Evolutionary conservation across 1,140 invertebrate genomes (phyloP).

Genomic region (Oreohelix idahoensis): DNA sequence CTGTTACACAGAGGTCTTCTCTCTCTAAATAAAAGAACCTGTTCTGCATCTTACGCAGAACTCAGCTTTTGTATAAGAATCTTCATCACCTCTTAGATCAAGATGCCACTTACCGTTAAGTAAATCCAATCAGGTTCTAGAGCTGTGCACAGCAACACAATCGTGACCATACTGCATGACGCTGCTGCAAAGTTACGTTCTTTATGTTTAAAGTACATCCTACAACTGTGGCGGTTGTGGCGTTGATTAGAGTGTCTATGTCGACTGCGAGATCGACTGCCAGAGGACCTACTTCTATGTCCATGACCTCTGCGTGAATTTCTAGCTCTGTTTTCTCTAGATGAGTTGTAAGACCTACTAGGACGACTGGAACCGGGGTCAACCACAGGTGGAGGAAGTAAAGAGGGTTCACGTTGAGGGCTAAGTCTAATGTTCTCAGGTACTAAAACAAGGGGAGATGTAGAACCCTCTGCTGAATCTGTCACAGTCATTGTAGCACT

Average conservation of each 20-base stretch:
- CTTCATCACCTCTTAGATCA: too few relatives aligned
- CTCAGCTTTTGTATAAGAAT: too few relatives aligned
- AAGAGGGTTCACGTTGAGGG: not conserved
- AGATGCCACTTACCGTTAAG: slow-evolving; percentile 19
- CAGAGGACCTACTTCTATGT: slow-evolving; percentile 50
- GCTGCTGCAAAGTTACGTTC: slow-evolving; percentile 68
- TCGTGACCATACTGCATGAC: slow-evolving; percentile 65
- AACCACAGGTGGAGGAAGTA: slow-evolving; percentile 14
- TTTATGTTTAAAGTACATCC: slow-evolving; percentile 56
- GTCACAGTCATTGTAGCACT: not conserved
- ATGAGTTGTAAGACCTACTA: not conserved
- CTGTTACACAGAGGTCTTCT: too few relatives aligned
- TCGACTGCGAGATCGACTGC: slow-evolving; percentile 51
- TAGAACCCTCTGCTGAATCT: not conserved
- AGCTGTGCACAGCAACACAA: slow-evolving; percentile 67
- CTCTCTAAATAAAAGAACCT: too few relatives aligned
- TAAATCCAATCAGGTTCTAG: slow-evolving; percentile 59
- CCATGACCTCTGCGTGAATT: slow-evolving; percentile 50
- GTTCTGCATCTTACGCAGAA: too few relatives aligned
- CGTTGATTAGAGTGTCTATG: slow-evolving; percentile 46
- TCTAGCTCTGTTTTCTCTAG: slow-evolving; percentile 32
- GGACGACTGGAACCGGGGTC: slow-evolving; percentile 18
- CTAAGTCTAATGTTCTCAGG: not conserved
- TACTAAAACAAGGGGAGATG: not conserved
- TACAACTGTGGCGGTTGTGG: slow-evolving; percentile 43